Conservation (phyloP, 2,113 vertebrate species). For the Ochotona princeps region DNA sequence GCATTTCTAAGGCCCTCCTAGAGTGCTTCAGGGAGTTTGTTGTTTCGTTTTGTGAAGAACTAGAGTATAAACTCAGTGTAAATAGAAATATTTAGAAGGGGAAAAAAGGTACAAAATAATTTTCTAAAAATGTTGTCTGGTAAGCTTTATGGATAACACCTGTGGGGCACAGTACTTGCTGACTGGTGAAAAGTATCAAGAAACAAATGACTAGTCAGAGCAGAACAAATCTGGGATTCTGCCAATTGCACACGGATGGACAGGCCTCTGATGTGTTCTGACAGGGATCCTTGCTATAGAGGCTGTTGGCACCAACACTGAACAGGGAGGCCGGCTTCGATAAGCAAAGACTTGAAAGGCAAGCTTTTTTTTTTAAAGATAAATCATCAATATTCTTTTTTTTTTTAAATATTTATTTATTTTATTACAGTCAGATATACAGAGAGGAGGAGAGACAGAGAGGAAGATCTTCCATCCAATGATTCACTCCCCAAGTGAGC, state of each 20-base stretch:
- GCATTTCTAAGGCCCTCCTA: background rate
- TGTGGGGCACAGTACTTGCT: background rate
- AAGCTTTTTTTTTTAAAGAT: too few relatives aligned
- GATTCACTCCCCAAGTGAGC: too few relatives aligned
- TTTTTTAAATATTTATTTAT: too few relatives aligned
- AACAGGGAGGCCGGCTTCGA: background rate
- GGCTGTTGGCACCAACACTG: background rate
- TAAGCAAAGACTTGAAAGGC: background rate
- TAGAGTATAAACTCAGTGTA: background rate
- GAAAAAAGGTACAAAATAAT: background rate
- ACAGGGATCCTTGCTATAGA: background rate
- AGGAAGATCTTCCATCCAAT: too few relatives aligned
- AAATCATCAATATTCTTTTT: too few relatives aligned
- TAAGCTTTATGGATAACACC: slow-evolving; percentile 1
- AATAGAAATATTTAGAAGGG: background rate
- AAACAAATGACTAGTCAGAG: background rate
- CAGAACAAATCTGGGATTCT: background rate
- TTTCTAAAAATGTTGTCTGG: background rate
- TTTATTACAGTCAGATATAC: too few relatives aligned
- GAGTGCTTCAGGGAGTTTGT: background rate
- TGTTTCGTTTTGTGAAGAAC: too few relatives aligned
- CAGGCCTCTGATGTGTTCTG: background rate
- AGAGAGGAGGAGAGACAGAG: too few relatives aligned
- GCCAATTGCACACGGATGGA: background rate
- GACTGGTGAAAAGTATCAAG: background rate